phyloP scores from a whole-genome alignment of 2,113 vertebrate species.

The Nibea albiflora region DNA sequence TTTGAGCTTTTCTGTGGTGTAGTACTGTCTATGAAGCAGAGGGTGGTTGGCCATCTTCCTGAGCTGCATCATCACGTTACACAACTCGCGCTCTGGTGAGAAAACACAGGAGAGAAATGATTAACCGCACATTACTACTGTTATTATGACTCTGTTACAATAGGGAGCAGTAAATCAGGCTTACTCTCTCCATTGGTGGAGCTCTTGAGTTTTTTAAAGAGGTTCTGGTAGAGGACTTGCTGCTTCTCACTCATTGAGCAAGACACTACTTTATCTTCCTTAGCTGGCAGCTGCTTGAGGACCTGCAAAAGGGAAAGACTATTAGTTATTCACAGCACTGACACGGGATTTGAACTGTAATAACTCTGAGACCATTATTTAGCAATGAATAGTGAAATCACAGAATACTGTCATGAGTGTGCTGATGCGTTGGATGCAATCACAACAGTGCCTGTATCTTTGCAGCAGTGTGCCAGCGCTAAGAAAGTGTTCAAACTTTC shows the following conservation, averaged over 20 bases:
- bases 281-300: constrained; percentile 93
- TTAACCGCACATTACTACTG: not conserved
- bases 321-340: not conserved
- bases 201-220: constrained; percentile 88
- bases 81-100: constrained; percentile 88
- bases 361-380: not conserved
- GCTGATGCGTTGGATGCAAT: not conserved
- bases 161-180: constrained; percentile 6
- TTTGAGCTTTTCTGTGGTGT: constrained; percentile 90
- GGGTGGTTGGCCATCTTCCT: constrained; percentile 99
- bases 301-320: constrained; percentile 82
- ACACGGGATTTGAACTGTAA: not conserved
- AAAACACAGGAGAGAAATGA: not conserved
- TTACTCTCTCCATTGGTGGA: constrained; percentile 82
- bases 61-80: constrained; percentile 97
- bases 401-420: not conserved
- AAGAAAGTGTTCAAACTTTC: not conserved
- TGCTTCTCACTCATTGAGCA: constrained; percentile 95
- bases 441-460: not conserved
- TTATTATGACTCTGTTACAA: not conserved
- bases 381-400: not conserved
- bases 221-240: constrained; percentile 86
- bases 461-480: not conserved
- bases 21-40: constrained; percentile 94
- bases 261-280: constrained; percentile 88